Base-by-base conservation (phyloP, 2,888 invertebrate species). In the Acronicta psi region DNA sequence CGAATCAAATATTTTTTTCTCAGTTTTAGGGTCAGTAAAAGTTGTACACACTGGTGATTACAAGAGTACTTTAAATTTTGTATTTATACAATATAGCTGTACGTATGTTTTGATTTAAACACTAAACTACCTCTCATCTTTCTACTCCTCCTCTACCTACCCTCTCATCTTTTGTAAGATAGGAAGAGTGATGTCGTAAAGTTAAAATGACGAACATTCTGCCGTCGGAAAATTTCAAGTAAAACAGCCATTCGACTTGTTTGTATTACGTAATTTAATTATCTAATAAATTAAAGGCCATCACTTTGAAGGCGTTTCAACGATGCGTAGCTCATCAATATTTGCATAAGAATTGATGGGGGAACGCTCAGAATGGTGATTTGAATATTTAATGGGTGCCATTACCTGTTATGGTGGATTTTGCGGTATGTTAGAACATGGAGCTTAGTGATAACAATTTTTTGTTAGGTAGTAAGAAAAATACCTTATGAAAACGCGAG, bases 281-380 rank as follows among this genome's bases (percentile, higher is more conserved):
- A 50, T 31, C 18, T 37, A 53, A 42, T 23, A 66, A 71, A 59
- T 40, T 17, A 42, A 59, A 40, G 36, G 38, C n/a, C 18, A 14
- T 17, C 14, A 16, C 37, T 41, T 38, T 47, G 43, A 44, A 38
- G 57, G 50, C 31, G 43, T 46, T 34, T 49, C 11, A 14, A 20
- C 37, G 37, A 42, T 47, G 49, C 66, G 52, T 51, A 42, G 42
- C 37, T 59, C 72, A 40, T 59, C 53, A 53, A 60, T 67, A 67
- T 67, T 67, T 67, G 53, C 67, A 67, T 67, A 67, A 72, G 50
- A 72, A 67, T 67, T 46, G 60, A 42, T 34, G 42, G 40, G 57
- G 52, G 50, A 40, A 14, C 40, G 42, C 20, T 67, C 40, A 50
- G 29, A 57, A 46, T 37, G 45, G 31, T 14, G 45, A 54, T 40